Percentiles rank a stretch among this genome's conserved stretches.
Evolutionary conservation across 2,113 vertebrate genomes (phyloP).

Genomic region (Podarcis raffonei): DNA sequence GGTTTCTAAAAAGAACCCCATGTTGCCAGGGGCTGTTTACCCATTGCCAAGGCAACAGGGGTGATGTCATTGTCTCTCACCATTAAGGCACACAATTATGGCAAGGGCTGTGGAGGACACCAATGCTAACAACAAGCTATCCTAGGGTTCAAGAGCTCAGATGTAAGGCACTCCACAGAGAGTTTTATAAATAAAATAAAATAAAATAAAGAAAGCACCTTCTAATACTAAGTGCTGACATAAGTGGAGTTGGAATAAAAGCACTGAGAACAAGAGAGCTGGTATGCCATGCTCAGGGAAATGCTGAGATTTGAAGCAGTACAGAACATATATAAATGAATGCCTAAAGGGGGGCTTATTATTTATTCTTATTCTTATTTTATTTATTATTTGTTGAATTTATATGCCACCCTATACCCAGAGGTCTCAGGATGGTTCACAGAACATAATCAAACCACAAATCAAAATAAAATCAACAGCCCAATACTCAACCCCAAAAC

Average conservation of each 20-base stretch:
- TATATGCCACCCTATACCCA: too few species aligned
- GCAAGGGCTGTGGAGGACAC: slow-evolving; percentile 56
- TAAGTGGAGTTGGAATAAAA: background rate
- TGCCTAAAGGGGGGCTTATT: too few species aligned
- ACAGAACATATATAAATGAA: background rate
- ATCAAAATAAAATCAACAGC: too few species aligned
- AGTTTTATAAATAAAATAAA: background rate
- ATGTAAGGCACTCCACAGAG: too few species aligned
- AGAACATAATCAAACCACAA: too few species aligned
- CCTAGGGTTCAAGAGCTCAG: slow-evolving; percentile 5
- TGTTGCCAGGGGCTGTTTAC: slow-evolving; percentile 65
- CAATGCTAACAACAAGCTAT: slow-evolving; percentile 53
- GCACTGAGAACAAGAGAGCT: background rate
- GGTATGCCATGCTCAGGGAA: background rate
- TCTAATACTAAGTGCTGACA: background rate
- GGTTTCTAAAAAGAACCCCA: slow-evolving; percentile 51
- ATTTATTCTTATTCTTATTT: too few species aligned
- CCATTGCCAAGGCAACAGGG: slow-evolving; percentile 63
- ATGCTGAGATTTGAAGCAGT: background rate
- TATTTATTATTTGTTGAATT: too few species aligned
- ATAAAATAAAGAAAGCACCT: background rate
- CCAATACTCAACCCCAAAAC: too few species aligned
- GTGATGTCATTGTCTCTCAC: slow-evolving; percentile 55
- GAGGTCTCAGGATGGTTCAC: too few species aligned
- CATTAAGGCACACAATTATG: slow-evolving; percentile 24